Percentiles rank a stretch among this genome's conserved stretches.
These are phyloP conservation scores for Elaphurus davidianus DNA, from an alignment of 2,113 vertebrate genomes.

Conservation along the genomic window DNA sequence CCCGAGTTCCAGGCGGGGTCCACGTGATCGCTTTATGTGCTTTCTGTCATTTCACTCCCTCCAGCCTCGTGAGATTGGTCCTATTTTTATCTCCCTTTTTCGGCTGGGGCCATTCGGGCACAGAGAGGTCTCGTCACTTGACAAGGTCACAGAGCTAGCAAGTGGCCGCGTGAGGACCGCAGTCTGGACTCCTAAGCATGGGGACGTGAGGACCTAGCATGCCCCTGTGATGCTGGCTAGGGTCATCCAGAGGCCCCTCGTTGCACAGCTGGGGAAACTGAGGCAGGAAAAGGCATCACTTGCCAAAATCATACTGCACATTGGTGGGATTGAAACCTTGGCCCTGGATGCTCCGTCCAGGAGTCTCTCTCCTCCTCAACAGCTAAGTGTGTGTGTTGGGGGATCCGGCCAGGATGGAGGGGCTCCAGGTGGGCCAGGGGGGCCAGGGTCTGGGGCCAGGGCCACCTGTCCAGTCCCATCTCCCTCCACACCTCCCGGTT, in stretches of 20 bases:
- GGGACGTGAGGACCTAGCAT: neutral
- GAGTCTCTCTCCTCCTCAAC: neutral
- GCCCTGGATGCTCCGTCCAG: neutral
- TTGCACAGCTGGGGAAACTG: neutral
- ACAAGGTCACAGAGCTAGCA: neutral
- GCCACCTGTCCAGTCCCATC: neutral
- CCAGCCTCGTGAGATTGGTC: neutral
- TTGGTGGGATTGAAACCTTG: fast-evolving
- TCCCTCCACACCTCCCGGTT: too few relatives aligned
- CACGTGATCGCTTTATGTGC: fast-evolving
- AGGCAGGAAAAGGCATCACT: neutral
- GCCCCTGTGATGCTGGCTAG: neutral
- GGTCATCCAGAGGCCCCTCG: neutral
- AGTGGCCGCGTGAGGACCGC: neutral
- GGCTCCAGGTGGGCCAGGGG: neutral
- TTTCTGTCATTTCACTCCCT: neutral
- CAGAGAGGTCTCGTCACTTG: neutral
- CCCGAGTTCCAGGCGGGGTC: fast-evolving
- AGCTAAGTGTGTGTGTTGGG: too few relatives aligned
- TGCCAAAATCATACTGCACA: neutral
- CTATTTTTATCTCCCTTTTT: neutral
- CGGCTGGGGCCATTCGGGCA: neutral
- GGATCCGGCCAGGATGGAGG: neutral
- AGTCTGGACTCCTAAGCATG: neutral
- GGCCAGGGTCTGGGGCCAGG: neutral